Conservation (phyloP, 2,888 invertebrate genomes). For the Steinernema carpocapsae region DNA sequence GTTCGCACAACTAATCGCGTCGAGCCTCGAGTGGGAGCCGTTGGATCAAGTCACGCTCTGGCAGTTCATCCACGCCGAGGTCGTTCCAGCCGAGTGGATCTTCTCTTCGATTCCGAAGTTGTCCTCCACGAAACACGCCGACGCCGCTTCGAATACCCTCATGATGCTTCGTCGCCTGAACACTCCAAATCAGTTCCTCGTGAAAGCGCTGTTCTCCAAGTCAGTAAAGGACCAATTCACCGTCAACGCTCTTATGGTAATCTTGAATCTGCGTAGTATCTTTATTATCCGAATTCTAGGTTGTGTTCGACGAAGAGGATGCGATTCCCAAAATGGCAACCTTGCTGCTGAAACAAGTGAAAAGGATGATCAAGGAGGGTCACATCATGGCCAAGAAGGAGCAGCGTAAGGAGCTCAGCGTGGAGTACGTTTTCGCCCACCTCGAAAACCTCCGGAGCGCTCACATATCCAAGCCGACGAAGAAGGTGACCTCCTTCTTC, state of each 20-base stretch:
- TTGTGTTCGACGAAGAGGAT: constrained; percentile 91
- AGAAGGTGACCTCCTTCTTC: constrained; percentile 18
- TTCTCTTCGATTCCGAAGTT: constrained; percentile 70
- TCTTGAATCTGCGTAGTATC: background rate
- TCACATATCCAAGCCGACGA: background rate
- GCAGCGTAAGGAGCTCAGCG: constrained; percentile 77
- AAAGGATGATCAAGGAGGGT: constrained; percentile 59
- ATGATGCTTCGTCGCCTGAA: constrained; percentile 82
- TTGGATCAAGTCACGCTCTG: constrained; percentile 96
- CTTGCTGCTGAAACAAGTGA: constrained; percentile 71
- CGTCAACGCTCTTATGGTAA: constrained; percentile 81
- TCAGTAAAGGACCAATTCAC: constrained; percentile 82
- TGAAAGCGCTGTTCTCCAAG: constrained; percentile 79
- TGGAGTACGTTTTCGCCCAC: constrained; percentile 37
- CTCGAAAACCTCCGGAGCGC: constrained; percentile 20
- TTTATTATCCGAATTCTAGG: constrained; percentile 41
- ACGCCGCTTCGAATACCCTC: constrained; percentile 87
- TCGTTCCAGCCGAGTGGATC: constrained; percentile 56
- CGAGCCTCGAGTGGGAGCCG: constrained; percentile 91
- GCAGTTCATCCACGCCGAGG: constrained; percentile 76
- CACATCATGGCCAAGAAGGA: constrained; percentile 88
- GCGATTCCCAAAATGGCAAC: constrained; percentile 76
- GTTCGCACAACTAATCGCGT: constrained; percentile 71
- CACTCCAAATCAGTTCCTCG: constrained; percentile 82
- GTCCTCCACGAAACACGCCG: constrained; percentile 84